Conservation (phyloP, 2,113 vertebrate species). For the Leucosticte australis region DNA sequence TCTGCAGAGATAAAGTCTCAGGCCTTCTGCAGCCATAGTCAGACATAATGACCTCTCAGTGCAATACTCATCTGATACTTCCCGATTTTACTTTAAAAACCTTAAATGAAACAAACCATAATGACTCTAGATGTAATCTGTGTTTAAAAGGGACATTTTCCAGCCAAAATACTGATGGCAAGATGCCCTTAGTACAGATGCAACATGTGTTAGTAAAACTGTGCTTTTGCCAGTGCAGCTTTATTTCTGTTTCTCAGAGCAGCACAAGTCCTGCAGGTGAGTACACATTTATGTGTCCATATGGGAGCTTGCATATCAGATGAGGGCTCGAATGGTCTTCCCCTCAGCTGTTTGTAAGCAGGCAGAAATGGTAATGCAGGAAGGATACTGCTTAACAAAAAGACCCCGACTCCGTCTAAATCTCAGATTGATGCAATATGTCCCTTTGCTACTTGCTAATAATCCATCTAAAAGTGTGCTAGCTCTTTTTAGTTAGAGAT, state of each 20-base stretch:
- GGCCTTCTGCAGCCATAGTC: not conserved
- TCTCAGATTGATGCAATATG: not conserved
- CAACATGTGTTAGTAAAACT: not conserved
- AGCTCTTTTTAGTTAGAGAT: not conserved
- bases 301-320: not conserved
- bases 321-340: not conserved
- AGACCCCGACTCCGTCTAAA: not conserved
- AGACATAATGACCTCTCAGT: not conserved
- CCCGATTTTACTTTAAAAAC: not conserved
- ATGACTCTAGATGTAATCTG: not conserved
- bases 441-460: not conserved
- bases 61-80: not conserved
- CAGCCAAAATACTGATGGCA: not conserved
- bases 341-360: not conserved
- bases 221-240: not conserved
- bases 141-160: not conserved
- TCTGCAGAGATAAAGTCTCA: not conserved
- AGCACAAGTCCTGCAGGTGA: not conserved
- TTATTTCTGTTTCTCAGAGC: not conserved
- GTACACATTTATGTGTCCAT: not conserved
- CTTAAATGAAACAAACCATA: not conserved
- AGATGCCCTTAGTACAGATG: not conserved
- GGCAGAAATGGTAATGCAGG: not conserved
- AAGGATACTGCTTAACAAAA: not conserved
- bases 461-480: not conserved